Evolutionary conservation across 2,797 vertebrate genomes (phyloP), one percentile per base, ranked within the genome.

Genomic region (Crocodylus rhombifer): DNA sequence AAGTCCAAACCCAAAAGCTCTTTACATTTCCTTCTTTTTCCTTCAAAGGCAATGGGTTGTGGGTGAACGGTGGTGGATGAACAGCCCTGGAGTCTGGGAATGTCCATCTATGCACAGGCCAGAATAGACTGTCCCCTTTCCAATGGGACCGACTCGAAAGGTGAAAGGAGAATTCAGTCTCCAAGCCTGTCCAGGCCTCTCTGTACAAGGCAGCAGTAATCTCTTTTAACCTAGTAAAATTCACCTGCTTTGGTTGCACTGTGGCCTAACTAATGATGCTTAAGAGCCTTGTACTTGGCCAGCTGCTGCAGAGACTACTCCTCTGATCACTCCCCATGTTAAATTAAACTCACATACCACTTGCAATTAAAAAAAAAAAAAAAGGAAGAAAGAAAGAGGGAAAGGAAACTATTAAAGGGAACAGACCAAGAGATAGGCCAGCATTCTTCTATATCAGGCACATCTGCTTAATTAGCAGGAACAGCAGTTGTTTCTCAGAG

Each of bases 31-130:
- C 56, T 91, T 92, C 94, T 95, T 89, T 67, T 86, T 63, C n/a
- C 64, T 78, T 51, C 90, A 80, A 76, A 84, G 85, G 87, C 82
- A 89, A 76, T 36, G 25, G 16, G 58, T 4, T 90, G 77, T 79
- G 77, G 91, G 69, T 84, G 79, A 89, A 96, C 92, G 15, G 73
- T 88, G 87, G 91, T 94, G 61, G 91, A 82, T 88, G 74, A 93
- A 81, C 81, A 95, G 85, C 79, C 92, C 85, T 42, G 61, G 90
- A 62, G 87, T 62, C 36, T 89, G 62, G 86, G 91, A 69, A 91
- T 93, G 92, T 93, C 82, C 64, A 88, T 89, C 92, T 89, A 86
- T 63, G 88, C 58, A 12, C 25, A 65, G 5, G n/a, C 36, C 56
- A 80, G 79, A 86, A 84, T 42, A 89, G 81, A 62, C 88, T 85